Percentiles rank a stretch among this genome's conserved stretches.
phyloP scores from a whole-genome alignment of 2,888 invertebrate genomes.

The Peribatodes rhomboidaria region DNA sequence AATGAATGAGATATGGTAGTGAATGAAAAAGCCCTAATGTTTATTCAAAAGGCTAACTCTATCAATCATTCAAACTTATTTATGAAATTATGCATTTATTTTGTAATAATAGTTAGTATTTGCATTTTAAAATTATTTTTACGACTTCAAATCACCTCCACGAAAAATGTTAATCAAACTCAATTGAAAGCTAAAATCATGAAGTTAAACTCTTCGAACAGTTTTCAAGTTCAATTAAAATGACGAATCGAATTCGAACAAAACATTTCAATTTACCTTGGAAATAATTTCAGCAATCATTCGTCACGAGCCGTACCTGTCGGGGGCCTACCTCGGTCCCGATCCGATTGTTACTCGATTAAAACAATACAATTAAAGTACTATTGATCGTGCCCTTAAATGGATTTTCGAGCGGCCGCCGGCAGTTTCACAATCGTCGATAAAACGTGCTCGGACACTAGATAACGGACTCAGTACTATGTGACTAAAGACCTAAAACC shows the following conservation, averaged over 20 bases:
- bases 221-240: conserved; percentile 19
- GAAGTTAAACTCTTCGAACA: neutral
- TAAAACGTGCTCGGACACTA: conserved; percentile 52
- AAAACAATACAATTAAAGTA: conserved; percentile 47
- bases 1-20: conserved; percentile 10
- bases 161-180: no score
- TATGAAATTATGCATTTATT: neutral
- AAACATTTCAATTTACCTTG: conserved; percentile 38
- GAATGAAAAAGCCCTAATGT: conserved; percentile 19
- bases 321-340: conserved; percentile 34
- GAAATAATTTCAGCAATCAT: conserved; percentile 40
- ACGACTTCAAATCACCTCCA: no score
- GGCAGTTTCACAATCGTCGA: conserved; percentile 60
- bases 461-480: conserved; percentile 46
- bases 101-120: conserved; percentile 7
- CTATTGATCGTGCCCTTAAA: conserved; percentile 50
- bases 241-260: conserved; percentile 24
- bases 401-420: conserved; percentile 40
- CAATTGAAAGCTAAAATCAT: no score
- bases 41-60: conserved; percentile 13
- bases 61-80: conserved; percentile 18
- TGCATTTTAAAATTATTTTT: no score
- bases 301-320: conserved; percentile 36
- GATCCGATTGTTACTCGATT: conserved; percentile 41
- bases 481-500: conserved; percentile 50